Percentiles rank a stretch among this genome's conserved stretches.
Conservation (phyloP, 2,113 vertebrate genomes). For the Noturus placidus region DNA sequence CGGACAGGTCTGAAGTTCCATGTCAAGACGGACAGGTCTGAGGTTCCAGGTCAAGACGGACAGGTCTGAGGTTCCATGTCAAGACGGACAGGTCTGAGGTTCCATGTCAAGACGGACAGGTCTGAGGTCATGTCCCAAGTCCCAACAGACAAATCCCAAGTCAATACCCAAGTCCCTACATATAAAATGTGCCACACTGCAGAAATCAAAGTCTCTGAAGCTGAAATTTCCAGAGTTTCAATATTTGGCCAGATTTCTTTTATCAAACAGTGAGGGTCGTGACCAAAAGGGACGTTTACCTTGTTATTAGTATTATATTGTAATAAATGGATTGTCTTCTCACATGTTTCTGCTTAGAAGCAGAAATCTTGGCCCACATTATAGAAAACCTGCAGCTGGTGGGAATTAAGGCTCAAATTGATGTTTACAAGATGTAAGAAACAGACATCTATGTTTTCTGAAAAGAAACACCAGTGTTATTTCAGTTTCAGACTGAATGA, state of each 20-base stretch:
- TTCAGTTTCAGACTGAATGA: conserved; percentile 58
- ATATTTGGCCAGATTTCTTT: conserved; percentile 34
- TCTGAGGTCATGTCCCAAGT: not conserved
- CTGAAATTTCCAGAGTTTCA: not conserved
- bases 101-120: not conserved
- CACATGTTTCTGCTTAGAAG: conserved; percentile 58
- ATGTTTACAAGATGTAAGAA: conserved; percentile 75
- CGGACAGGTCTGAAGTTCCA: not conserved
- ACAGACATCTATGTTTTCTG: conserved; percentile 62
- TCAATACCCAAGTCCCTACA: not conserved
- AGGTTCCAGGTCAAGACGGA: not conserved
- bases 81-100: too few relatives aligned
- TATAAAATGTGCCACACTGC: too few relatives aligned
- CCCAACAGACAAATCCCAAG: not conserved
- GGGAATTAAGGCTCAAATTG: conserved; percentile 69
- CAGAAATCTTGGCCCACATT: conserved; percentile 53
- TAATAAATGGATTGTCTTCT: conserved; percentile 59
- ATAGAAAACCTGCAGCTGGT: conserved; percentile 66
- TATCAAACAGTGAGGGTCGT: conserved; percentile 50
- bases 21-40: not conserved
- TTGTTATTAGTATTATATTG: conserved; percentile 62
- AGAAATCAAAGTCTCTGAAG: not conserved
- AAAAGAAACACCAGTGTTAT: conserved; percentile 65
- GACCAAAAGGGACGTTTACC: conserved; percentile 71
- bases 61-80: too few relatives aligned